These are phyloP conservation scores for Mustela nigripes DNA, from an alignment of 2,113 vertebrate genomes.

Conservation along the genomic window DNA sequence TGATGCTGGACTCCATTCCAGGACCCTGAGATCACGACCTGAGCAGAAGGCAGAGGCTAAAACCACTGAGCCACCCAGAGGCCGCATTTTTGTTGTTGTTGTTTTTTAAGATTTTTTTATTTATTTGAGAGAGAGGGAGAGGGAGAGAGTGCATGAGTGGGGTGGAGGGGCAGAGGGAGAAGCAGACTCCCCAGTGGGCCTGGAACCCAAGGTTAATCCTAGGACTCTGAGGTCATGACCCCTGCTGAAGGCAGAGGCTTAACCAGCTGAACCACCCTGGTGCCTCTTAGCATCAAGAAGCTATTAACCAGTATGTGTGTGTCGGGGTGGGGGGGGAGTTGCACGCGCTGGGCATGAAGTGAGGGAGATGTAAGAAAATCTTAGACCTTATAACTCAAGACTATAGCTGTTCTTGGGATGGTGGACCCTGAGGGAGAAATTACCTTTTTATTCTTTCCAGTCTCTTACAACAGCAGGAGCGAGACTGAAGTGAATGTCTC, in stretches of 20 bases:
- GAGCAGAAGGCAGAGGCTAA: too few relatives aligned
- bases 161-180: neutral
- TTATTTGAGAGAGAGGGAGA: neutral
- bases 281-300: neutral
- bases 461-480: slow-evolving; percentile 54
- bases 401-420: slow-evolving; percentile 23
- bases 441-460: slow-evolving; percentile 62
- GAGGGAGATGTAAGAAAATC: neutral
- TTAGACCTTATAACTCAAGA: neutral
- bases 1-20: too few relatives aligned
- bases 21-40: too few relatives aligned
- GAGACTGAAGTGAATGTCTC: slow-evolving; percentile 57
- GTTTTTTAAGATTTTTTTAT: neutral
- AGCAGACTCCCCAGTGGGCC: neutral
- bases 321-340: neutral
- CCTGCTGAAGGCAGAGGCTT: neutral
- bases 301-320: neutral
- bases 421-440: neutral
- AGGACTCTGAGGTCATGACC: neutral
- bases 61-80: too few relatives aligned
- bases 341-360: neutral
- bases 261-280: neutral
- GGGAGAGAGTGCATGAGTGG: neutral
- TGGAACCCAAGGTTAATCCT: neutral
- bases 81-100: too few relatives aligned